Evolutionary conservation across 1,140 invertebrate genomes (phyloP).

Genomic region (Neocloeon triangulifer): DNA sequence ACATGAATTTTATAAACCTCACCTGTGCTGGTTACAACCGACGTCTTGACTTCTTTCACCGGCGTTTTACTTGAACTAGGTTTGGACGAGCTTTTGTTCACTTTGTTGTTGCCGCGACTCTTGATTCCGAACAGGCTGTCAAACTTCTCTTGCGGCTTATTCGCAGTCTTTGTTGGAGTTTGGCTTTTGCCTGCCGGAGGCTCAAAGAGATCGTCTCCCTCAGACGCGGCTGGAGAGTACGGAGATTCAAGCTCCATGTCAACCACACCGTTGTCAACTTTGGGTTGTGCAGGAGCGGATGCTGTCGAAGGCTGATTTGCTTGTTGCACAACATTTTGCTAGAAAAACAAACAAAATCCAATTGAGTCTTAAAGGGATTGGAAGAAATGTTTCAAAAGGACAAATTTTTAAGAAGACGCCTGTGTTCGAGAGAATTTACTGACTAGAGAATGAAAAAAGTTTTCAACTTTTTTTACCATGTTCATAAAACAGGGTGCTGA

Average conservation of each 20-base stretch:
- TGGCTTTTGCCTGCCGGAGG: constrained; percentile 42
- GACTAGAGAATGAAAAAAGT: no score
- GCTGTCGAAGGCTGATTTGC: no score
- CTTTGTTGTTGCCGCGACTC: neutral
- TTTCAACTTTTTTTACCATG: no score
- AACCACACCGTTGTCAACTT: constrained; percentile 19
- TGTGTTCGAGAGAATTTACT: no score
- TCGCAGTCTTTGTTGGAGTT: constrained; percentile 8
- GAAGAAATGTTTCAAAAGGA: no score
- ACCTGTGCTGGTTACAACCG: constrained; percentile 10
- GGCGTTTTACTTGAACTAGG: constrained; percentile 1
- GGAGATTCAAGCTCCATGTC: constrained; percentile 55
- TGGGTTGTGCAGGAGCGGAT: constrained; percentile 9
- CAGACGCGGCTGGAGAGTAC: constrained; percentile 60
- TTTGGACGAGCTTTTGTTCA: neutral
- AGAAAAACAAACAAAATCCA: no score
- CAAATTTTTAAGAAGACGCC: no score
- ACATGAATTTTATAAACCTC: no score
- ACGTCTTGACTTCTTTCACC: neutral
- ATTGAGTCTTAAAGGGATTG: no score
- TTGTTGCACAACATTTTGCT: constrained; percentile 4
- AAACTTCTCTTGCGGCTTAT: constrained; percentile 9
- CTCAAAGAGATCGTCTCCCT: constrained; percentile 68
- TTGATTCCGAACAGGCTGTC: constrained; percentile 12
- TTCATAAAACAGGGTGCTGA: constrained; percentile 6